Evolutionary conservation across 2,888 invertebrate genomes (phyloP).

Genomic region (Tromatobia lineatoria): DNA sequence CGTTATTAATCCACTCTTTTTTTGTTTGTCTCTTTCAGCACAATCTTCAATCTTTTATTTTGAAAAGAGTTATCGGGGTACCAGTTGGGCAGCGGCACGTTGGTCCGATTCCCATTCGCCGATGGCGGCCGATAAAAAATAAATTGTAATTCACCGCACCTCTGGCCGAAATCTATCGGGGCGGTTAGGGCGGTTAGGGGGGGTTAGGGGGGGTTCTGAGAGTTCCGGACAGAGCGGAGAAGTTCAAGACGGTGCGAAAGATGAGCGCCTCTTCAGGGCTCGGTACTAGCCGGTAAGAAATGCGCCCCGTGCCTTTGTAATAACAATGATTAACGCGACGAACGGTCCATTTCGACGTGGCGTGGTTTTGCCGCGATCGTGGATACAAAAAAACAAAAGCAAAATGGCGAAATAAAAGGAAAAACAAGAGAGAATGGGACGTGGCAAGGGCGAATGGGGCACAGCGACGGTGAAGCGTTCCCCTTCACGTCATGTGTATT

Average conservation of each 20-base stretch:
- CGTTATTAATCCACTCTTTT: slow-evolving; percentile 16
- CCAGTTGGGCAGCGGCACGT: slow-evolving; percentile 74
- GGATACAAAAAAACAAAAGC: slow-evolving; percentile 33
- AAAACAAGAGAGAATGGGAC: slow-evolving; percentile 33
- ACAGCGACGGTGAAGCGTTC: slow-evolving; percentile 53
- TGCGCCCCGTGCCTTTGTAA: slow-evolving; percentile 78
- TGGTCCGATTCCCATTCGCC: slow-evolving; percentile 69
- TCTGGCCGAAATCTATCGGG: slow-evolving; percentile 76
- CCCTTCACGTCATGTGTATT: slow-evolving; percentile 8
- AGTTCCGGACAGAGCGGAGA: slow-evolving; percentile 37
- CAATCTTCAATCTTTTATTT: slow-evolving; percentile 35
- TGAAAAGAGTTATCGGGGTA: background rate
- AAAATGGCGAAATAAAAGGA: slow-evolving; percentile 19
- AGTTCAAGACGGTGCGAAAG: slow-evolving; percentile 39
- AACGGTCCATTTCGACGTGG: slow-evolving; percentile 78
- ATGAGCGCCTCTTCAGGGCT: background rate
- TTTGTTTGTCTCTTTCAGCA: background rate
- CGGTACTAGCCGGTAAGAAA: slow-evolving; percentile 66
- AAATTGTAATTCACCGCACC: slow-evolving; percentile 76
- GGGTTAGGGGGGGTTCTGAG: slow-evolving; percentile 23
- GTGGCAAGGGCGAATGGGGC: slow-evolving; percentile 32
- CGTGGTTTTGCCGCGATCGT: slow-evolving; percentile 61
- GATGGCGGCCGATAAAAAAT: slow-evolving; percentile 69
- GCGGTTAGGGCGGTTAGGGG: slow-evolving; percentile 10
- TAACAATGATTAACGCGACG: slow-evolving; percentile 83